Conservation (phyloP, 2,797 vertebrate genomes). For the Crypturellus tataupa region DNA sequence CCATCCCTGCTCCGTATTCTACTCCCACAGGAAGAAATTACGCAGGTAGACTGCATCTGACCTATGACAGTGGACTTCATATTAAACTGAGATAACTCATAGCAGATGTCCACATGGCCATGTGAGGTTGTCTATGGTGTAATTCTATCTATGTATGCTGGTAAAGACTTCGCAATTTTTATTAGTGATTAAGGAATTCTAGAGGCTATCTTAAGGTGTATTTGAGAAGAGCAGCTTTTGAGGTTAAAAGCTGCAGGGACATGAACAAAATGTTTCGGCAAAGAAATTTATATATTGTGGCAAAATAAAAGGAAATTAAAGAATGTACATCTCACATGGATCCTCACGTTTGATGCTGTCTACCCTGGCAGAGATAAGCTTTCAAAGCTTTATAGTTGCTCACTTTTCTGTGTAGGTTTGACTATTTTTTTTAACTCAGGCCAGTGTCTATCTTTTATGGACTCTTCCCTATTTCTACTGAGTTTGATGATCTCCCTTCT, state of each 20-base stretch:
- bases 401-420: neutral
- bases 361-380: neutral
- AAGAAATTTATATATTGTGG: neutral
- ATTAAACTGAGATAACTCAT: neutral
- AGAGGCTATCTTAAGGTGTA: neutral
- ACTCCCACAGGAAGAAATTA: neutral
- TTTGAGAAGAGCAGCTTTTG: neutral
- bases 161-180: neutral
- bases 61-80: neutral
- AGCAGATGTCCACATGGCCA: neutral
- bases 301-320: neutral
- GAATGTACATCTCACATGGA: neutral
- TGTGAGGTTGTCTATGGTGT: neutral
- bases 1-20: neutral
- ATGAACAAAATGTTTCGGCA: neutral
- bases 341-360: accelerated
- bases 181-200: neutral
- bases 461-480: neutral
- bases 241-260: neutral
- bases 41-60: neutral
- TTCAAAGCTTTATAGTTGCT: neutral
- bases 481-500: neutral
- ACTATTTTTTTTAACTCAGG: neutral
- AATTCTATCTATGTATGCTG: neutral
- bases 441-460: neutral